A percentile compares a stretch with the other conserved stretches of the same genome.
phyloP scores from a whole-genome alignment of 2,888 invertebrate genomes.

The Aphidius colemani region DNA sequence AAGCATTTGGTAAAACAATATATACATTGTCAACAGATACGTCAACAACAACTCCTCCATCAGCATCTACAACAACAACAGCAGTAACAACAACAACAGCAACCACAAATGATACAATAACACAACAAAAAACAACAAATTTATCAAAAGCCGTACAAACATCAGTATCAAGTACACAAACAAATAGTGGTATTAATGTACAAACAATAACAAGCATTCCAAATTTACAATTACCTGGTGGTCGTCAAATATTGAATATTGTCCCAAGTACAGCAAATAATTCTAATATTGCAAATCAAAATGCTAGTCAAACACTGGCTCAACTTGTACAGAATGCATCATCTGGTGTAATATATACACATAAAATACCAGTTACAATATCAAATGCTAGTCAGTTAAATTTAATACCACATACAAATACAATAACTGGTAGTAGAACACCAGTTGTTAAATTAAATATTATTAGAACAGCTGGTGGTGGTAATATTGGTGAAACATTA shows the following conservation, averaged over 20 bases:
- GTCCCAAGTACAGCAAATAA: constrained; percentile 49
- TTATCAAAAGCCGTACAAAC: constrained; percentile 60
- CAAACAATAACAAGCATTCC: constrained; percentile 52
- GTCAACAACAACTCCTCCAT: constrained; percentile 19
- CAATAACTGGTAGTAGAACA: constrained; percentile 49
- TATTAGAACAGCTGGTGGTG: constrained; percentile 39
- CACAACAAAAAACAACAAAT: constrained; percentile 48
- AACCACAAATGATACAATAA: constrained; percentile 36
- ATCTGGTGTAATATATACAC: constrained; percentile 74
- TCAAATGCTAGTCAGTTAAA: constrained; percentile 55
- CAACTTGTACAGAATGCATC: constrained; percentile 52
- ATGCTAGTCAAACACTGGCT: constrained; percentile 48
- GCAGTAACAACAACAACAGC: constrained; percentile 23
- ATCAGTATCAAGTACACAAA: constrained; percentile 45
- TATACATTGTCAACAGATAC: constrained; percentile 52
- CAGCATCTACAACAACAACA: constrained; percentile 34
- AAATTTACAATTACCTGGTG: constrained; percentile 47
- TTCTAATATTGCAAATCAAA: constrained; percentile 37
- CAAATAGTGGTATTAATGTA: constrained; percentile 45
- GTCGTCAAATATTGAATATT: constrained; percentile 53
- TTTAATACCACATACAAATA: constrained; percentile 52
- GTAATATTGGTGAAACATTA: constrained; percentile 45
- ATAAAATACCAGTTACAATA: constrained; percentile 71
- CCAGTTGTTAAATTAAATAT: constrained; percentile 58
- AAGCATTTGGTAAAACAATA: constrained; percentile 77